phyloP scores from a whole-genome alignment of 2,113 vertebrate genomes.

The Pachycephala philippinensis region DNA sequence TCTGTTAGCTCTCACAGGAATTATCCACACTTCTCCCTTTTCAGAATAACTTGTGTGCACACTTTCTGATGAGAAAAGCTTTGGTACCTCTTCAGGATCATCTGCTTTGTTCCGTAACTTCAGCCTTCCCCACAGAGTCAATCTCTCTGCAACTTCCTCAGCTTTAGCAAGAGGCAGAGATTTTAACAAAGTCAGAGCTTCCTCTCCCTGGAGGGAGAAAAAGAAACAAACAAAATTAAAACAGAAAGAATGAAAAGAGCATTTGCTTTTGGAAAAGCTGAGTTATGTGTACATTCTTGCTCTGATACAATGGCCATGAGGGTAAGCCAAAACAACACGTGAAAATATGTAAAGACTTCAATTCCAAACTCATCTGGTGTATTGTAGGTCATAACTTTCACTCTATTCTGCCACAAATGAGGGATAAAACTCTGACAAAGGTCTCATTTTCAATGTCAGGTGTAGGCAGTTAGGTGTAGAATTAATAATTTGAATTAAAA shows the following conservation, averaged over 20 bases:
- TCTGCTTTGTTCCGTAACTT: slow-evolving; percentile 78
- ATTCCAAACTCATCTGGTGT: not conserved
- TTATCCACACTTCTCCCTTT: not conserved
- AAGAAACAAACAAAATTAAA: not conserved
- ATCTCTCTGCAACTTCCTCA: slow-evolving; percentile 79
- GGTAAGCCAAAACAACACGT: not conserved
- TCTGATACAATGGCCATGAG: not conserved
- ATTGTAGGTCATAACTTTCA: not conserved
- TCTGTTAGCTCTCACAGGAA: not conserved
- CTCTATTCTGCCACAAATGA: not conserved
- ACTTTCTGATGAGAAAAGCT: not conserved
- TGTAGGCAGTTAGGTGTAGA: not conserved
- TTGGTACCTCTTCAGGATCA: slow-evolving; percentile 72
- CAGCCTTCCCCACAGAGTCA: slow-evolving; percentile 81
- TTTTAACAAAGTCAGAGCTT: slow-evolving; percentile 77
- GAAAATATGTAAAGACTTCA: not conserved
- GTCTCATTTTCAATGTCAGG: not conserved
- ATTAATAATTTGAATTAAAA: not conserved
- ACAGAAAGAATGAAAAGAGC: not conserved
- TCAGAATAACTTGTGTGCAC: not conserved
- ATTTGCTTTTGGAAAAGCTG: not conserved
- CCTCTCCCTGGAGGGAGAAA: slow-evolving; percentile 74
- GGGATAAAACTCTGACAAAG: not conserved
- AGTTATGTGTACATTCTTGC: not conserved
- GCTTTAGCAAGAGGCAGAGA: slow-evolving; percentile 75